These are phyloP conservation scores for Matsumurasca onukii DNA, from an alignment of 1,140 invertebrate genomes.

Conservation along the genomic window DNA sequence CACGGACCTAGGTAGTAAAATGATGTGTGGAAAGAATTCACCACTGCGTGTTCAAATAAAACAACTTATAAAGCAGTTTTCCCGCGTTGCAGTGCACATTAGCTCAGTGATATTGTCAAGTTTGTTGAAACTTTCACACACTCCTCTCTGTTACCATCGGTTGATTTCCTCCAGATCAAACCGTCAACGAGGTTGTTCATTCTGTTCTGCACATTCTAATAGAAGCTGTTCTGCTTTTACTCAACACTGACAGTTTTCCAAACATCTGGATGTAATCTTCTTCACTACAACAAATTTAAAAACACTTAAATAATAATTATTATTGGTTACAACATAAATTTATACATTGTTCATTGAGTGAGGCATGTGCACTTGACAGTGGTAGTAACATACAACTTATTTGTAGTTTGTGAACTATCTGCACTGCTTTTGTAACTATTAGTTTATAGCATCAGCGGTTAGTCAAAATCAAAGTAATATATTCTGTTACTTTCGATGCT, in stretches of 20 bases:
- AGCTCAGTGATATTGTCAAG: background rate
- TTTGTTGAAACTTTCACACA: background rate
- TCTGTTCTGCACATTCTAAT: slow-evolving; percentile 9
- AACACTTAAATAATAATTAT: too few relatives aligned
- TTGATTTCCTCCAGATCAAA: background rate
- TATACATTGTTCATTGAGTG: too few relatives aligned
- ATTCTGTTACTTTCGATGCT: too few relatives aligned
- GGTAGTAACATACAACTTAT: too few relatives aligned
- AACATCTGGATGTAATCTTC: background rate
- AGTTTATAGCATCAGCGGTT: too few relatives aligned
- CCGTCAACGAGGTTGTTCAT: background rate
- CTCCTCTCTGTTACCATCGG: background rate
- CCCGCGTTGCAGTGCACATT: background rate
- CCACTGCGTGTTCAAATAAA: background rate
- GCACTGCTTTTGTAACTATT: too few relatives aligned
- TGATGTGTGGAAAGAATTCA: background rate
- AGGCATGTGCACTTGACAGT: too few relatives aligned
- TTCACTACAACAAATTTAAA: background rate
- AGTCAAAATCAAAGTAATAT: too few relatives aligned
- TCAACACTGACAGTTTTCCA: background rate
- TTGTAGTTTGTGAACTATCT: too few relatives aligned
- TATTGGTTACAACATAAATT: too few relatives aligned
- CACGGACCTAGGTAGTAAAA: background rate
- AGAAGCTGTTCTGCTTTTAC: background rate
- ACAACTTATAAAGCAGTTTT: slow-evolving; percentile 1